These are phyloP conservation scores for Epizoanthus illoricatus DNA, from an alignment of 92 coral and sea anemone genomes.

Conservation along the genomic window DNA sequence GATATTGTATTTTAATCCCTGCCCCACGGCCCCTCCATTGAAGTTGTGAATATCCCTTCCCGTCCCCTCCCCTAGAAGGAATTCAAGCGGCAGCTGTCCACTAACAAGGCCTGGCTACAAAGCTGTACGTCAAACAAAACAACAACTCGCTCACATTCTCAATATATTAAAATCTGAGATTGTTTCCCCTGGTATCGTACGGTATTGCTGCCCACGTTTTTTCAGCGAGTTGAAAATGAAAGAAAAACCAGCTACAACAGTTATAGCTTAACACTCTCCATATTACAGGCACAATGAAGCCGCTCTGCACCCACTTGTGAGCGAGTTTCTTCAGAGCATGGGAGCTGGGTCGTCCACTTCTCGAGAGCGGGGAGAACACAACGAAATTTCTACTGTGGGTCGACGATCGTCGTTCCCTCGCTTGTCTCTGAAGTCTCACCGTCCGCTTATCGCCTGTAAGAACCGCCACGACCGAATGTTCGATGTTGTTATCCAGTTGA, in stretches of 20 bases:
- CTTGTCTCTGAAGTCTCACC: conserved; percentile 75
- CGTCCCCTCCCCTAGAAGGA: not conserved
- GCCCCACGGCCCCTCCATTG: too few relatives aligned
- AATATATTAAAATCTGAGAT: not conserved
- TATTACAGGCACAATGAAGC: conserved; percentile 5
- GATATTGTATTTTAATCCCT: too few relatives aligned
- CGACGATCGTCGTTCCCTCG: conserved; percentile 75
- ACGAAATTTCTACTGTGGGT: conserved; percentile 15
- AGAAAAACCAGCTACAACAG: not conserved
- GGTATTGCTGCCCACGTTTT: conserved; percentile 25
- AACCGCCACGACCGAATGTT: conserved; percentile 71
- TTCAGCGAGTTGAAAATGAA: conserved; percentile 16
- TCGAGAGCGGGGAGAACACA: conserved; percentile 14
- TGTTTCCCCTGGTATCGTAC: not conserved
- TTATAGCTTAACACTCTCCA: not conserved
- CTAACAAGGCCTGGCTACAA: conserved; percentile 22
- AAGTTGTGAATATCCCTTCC: not conserved
- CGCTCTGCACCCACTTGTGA: not conserved
- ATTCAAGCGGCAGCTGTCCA: not conserved
- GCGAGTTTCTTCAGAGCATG: conserved; percentile 1
- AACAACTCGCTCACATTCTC: not conserved
- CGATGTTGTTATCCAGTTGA: conserved; percentile 81
- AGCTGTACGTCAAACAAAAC: conserved; percentile 38
- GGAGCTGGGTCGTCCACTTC: conserved; percentile 6
- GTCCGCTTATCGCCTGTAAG: conserved; percentile 61